These are phyloP conservation scores for Chymomyza caudatula DNA, from an alignment of 2,888 invertebrate genomes.

Conservation along the genomic window DNA sequence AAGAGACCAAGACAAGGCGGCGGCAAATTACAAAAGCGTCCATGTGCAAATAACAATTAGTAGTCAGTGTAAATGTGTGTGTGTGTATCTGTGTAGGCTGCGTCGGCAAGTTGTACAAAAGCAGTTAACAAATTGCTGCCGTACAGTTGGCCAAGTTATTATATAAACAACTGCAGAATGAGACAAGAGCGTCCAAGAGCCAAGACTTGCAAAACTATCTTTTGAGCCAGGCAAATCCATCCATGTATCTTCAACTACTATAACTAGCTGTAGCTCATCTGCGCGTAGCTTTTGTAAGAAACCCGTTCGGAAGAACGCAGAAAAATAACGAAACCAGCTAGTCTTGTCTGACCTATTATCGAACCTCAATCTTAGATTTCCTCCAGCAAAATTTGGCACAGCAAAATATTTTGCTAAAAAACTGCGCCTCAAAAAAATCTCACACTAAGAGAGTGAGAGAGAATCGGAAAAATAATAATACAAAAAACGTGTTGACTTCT, in stretches of 20 bases:
- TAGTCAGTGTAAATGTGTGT: conserved; percentile 23
- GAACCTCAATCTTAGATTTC: not conserved
- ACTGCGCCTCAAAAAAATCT: conserved; percentile 7
- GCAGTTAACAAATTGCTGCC: conserved; percentile 41
- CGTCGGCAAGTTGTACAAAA: conserved; percentile 1
- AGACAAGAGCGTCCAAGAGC: not conserved
- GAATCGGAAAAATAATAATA: conserved; percentile 1
- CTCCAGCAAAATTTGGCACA: not conserved
- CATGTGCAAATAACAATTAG: conserved; percentile 53
- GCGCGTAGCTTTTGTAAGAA: not conserved
- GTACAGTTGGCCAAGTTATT: conserved; percentile 43
- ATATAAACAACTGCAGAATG: conserved; percentile 35
- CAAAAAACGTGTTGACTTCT: conserved; percentile 13
- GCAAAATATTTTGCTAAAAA: conserved; percentile 1
- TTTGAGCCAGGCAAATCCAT: too few relatives aligned
- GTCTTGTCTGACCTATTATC: conserved; percentile 17
- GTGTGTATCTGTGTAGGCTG: conserved; percentile 25
- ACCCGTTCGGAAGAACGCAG: not conserved
- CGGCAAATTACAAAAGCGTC: conserved; percentile 40
- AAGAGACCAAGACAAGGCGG: conserved; percentile 34
- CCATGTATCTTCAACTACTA: too few relatives aligned
- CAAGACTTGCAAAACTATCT: conserved; percentile 24
- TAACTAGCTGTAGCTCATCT: not conserved
- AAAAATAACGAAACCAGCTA: conserved; percentile 28
- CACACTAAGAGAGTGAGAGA: not conserved